Percentiles rank a stretch among this genome's conserved stretches.
Conservation (phyloP, 2,113 vertebrate species). For the Notechis scutatus region DNA sequence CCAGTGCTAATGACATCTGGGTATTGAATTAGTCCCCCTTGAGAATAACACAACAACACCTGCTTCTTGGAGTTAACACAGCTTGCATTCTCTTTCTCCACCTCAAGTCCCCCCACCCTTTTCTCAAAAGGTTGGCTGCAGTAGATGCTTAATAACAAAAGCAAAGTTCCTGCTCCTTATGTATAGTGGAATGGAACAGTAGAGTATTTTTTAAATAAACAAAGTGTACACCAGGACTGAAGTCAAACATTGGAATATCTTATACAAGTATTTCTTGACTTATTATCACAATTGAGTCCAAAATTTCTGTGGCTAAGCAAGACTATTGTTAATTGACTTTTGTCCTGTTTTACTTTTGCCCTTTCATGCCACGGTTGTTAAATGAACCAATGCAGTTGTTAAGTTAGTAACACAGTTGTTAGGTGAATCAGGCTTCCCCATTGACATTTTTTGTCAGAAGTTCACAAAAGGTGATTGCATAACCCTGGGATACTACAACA, state of each 20-base stretch:
- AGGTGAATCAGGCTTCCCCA: neutral
- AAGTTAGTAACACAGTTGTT: too few relatives aligned
- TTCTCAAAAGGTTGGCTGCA: constrained; percentile 43
- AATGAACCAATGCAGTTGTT: too few relatives aligned
- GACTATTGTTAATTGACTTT: too few relatives aligned
- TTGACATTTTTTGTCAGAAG: neutral
- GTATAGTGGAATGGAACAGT: neutral
- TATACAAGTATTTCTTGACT: neutral
- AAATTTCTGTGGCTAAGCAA: neutral
- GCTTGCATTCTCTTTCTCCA: constrained; percentile 15
- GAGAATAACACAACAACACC: constrained; percentile 62
- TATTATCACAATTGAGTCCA: neutral
- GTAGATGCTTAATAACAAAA: constrained; percentile 53
- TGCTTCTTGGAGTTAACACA: constrained; percentile 57
- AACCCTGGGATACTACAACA: neutral
- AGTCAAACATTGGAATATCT: neutral
- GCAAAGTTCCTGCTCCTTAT: constrained; percentile 44
- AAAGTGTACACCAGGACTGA: neutral
- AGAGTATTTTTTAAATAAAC: constrained; percentile 15
- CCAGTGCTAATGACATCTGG: constrained; percentile 65
- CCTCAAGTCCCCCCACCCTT: neutral
- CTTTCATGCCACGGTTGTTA: too few relatives aligned
- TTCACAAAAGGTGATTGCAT: neutral
- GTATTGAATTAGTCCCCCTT: constrained; percentile 60
- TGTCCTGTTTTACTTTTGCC: too few relatives aligned